Evolutionary conservation across 2,797 vertebrate species (phyloP), one percentile per base, ranked within the genome.

Genomic region (Pseudopleuronectes americanus): DNA sequence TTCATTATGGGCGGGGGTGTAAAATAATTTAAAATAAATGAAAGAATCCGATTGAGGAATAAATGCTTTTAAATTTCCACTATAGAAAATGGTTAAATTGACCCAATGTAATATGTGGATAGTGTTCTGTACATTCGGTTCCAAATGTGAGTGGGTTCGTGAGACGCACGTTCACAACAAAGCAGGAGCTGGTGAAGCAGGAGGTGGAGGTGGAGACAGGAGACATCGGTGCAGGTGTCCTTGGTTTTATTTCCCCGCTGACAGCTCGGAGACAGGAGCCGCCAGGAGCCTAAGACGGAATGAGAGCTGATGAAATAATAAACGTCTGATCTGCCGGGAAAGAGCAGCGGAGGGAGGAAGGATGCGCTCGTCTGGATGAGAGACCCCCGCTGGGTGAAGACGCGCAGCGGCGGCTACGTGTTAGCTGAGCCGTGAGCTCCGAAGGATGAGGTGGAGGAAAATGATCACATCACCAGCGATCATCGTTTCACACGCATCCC

Each of bases 331-430:
- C 75, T 79, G 76, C 71, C 80, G 64, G 65, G 75, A 60, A 75
- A 76, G 73, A 80, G 79, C 81, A 77, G 17, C 14, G 17, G 43
- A 45, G 55, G 43, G 59, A 76, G 38, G 33, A 5, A 22, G 33
- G 21, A 86, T 57, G 47, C 2, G 85, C 73, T 70, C 61, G 87
- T 80, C 70, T 82, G 89, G 90, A 89, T 90, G 91, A 90, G 81
- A 90, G 81, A 87, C 89, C 88, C 84, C 87, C 88, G 86, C 89
- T 83, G 89, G 89, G 90, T 64, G 92, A 86, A 88, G 90, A 88
- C 89, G 79, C 73, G 85, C 81, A 80, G 81, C 89, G 84, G 80
- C 69, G 84, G 19, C 57, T 41, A 8, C 57, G 57, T 47, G 84
- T 73, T 71, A 67, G 83, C 85, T 83, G 90, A 85, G 86, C 83